Evolutionary conservation across 2,888 invertebrate genomes (phyloP), one percentile per base, ranked within the genome.

Genomic region (Ametastegia equiseti): DNA sequence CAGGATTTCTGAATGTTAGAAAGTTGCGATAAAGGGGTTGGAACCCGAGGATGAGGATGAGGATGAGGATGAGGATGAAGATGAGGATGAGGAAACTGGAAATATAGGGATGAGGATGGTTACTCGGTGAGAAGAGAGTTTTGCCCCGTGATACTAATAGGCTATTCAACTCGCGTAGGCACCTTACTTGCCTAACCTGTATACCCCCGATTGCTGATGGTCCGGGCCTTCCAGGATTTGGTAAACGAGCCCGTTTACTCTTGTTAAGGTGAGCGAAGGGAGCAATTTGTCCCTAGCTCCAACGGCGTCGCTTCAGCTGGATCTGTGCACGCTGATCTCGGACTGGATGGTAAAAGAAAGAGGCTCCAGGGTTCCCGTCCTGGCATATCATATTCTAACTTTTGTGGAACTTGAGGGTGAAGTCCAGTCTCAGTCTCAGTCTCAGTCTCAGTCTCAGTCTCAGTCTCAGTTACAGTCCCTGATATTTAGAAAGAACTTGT

Each of bases 191-290:
- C 54, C 60, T 57, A 57, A 57, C 67, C 54, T 69, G 45, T 33
- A n/a, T n/a, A 67, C 80, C 45, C 80, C 80, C 63, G 73, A 81
- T 80, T 33, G 75, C 63, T 75, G 73, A 45, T 63, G 47, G 45
- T 33, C 39, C 47, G 39, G 60, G 75, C 82, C 82, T 81, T 60
- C 81, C 82, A 82, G 86, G 85, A 86, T 84, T 86, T 81, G 79
- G 83, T 81, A 84, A 87, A 86, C 84, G 87, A 84, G 84, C 84
- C 82, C 87, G 83, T 87, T 87, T 86, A 86, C 87, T 86, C 84
- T 87, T 83, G 85, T 87, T 87, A 87, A 87, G 85, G 84, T 82
- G 84, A 86, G 83, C 84, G 83, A 84, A 84, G 84, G 82, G 82
- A 83, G 83, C 84, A 85, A 87, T 87, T 86, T 85, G 85, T 84